Evolutionary conservation across 2,888 invertebrate species (phyloP), one percentile per base, ranked within the genome.

Genomic region (Coelopa pilipes): DNA sequence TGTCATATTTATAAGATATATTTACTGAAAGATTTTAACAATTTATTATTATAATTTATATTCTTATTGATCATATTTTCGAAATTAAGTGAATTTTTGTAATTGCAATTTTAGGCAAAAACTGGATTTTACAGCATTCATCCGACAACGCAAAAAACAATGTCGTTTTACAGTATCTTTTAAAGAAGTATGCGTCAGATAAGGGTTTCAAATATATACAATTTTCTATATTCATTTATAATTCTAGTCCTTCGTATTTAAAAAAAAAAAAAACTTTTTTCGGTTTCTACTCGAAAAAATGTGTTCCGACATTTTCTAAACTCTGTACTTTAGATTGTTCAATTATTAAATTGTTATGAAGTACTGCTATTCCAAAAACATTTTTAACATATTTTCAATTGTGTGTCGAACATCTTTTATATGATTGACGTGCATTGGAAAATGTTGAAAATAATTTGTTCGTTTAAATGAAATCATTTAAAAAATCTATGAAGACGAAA

Each of bases 81-180:
- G 82, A 83, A 84, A 84, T 86, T 81, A 81, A 87, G 85, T 86
- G 85, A 85, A 84, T 84, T 85, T 87, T 86, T 88, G 86, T 86
- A 87, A 87, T 87, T 87, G 87, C 87, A 88, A 87, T 87, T 87
- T 84, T 85, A 91, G 91, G 96, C 79, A 99, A 99, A 89, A 95
- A 95, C 80, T 99, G 99, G 99, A 98, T 99, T 87, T 92, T 99
- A 84, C 94, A 95, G 85, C 93, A 97, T 89, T 95, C 96, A 74
- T 91, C 92, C 62, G 92, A 93, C 77, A 91, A 93, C 82, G 92
- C 93, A 83, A 93, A 96, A 81, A 94, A 96, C 86, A 92, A 94
- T 89, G 94, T 97, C 81, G 92, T 98, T 86, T 93, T 96, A 62
- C 93, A 95, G 87, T 96, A 96, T 89, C 91, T 98, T 80, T 91